Evolutionary conservation across 2,888 invertebrate genomes (phyloP).

Genomic region (Cordilura impudica): DNA sequence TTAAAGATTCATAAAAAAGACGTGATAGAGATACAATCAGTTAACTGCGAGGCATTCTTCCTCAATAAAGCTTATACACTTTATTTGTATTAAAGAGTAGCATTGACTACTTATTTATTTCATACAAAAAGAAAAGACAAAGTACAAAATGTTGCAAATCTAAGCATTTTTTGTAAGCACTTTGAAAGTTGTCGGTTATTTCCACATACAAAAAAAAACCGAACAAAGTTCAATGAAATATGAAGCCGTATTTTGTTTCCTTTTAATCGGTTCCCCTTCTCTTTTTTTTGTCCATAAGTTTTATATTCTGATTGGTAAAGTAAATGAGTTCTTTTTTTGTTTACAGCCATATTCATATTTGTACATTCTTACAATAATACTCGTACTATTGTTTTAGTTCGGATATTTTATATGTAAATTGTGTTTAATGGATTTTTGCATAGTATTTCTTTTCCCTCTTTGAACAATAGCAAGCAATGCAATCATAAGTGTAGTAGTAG

Average conservation of each 20-base stretch:
- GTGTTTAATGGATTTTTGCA: slow-evolving; percentile 49
- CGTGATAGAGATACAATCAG: neutral
- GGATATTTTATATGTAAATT: slow-evolving; percentile 10
- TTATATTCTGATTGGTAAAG: slow-evolving; percentile 48
- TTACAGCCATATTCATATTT: slow-evolving; percentile 1
- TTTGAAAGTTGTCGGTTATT: slow-evolving; percentile 31
- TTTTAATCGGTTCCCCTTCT: slow-evolving; percentile 28
- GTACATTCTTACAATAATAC: slow-evolving; percentile 12
- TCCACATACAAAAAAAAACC: slow-evolving; percentile 25
- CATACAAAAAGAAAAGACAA: neutral
- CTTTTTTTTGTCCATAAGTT: slow-evolving; percentile 12
- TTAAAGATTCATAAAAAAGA: neutral
- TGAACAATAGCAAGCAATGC: slow-evolving; percentile 17
- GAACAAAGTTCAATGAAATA: slow-evolving; percentile 62
- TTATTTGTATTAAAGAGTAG: too few relatives aligned
- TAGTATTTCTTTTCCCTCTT: neutral
- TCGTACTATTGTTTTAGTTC: neutral
- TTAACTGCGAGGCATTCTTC: too few relatives aligned
- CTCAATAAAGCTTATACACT: too few relatives aligned
- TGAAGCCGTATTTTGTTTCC: slow-evolving; percentile 58
- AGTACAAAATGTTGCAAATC: slow-evolving; percentile 28
- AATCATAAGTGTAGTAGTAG: slow-evolving; percentile 17
- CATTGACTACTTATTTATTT: neutral
- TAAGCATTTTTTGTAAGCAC: slow-evolving; percentile 45
- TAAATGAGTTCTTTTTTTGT: slow-evolving; percentile 25